Evolutionary conservation across 2,797 vertebrate species (phyloP), one percentile per base, ranked within the genome.

Genomic region (Lagocephalus sceleratus): DNA sequence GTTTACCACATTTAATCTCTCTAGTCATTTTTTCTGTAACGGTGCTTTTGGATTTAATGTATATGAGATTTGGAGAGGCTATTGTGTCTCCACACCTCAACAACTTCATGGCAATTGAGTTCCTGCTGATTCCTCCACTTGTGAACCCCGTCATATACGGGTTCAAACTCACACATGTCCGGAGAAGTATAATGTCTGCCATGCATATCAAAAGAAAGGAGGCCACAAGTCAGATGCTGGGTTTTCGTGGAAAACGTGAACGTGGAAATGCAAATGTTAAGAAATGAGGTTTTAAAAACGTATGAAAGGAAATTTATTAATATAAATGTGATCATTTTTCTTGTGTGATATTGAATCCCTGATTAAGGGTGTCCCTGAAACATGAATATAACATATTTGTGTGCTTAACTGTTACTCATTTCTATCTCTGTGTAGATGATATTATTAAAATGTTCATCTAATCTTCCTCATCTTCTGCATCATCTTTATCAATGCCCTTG

Each of bases 1-100:
- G 85, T 21, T 5, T 81, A 20, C 86, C 84, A 6, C 84, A 86
- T 56, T 32, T 88, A 8, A 26, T 76, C 17, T 79, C 66, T 35
- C 66, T 87, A 1, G 1, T 68, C 14, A 75, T 22, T 7, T 82
- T 69, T 47, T 0, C 47, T 0, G 3, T 20, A 10, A 38, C 60
- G 6, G 29, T 78, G 8, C 74, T 88, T 45, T 76, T 75, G 22
- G 83, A 87, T 47, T 0, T 78, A 6, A 6, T 76, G 17, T 64
- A 78, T 49, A 71, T 75, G 51, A 44, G 75, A 43, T 78, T 62
- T 21, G 75, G 78, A 3, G 10, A 42, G 0, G 1, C 0, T 0
- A 0, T 40, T 20, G 4, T 68, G 6, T 43, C 65, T 2, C 41
- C 25, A 29, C 19, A 66, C 21, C 19, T 73, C 6, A 2, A 5